Evolutionary conservation across 2,797 vertebrate species (phyloP).

Genomic region (Falco rusticolus): DNA sequence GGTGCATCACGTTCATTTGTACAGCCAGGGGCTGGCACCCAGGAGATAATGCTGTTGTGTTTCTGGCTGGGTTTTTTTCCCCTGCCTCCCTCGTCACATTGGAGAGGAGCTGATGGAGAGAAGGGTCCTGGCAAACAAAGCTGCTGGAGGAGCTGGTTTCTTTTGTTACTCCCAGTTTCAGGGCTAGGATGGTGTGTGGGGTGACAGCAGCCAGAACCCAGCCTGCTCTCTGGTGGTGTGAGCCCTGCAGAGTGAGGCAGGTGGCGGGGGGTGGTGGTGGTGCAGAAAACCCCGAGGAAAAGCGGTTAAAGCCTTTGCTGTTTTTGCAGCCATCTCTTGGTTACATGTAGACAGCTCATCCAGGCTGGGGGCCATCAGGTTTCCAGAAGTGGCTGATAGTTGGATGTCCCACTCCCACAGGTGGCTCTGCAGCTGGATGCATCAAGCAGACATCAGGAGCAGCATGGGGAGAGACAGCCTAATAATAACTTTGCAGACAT

Average conservation of each 20-base stretch:
- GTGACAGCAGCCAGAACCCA: neutral
- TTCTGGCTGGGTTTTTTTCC: neutral
- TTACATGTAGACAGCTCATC: neutral
- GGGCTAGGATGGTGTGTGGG: accelerated
- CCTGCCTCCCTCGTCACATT: accelerated
- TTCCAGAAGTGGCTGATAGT: neutral
- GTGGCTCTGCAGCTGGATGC: neutral
- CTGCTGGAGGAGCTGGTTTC: neutral
- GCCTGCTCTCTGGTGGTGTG: neutral
- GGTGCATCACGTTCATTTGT: neutral
- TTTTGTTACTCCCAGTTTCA: neutral
- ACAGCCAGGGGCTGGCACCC: neutral
- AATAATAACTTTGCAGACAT: neutral
- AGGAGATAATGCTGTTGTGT: neutral
- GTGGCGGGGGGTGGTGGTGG: neutral
- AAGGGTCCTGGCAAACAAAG: neutral
- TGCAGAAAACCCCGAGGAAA: neutral
- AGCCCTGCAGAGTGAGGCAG: neutral
- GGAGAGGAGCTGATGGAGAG: neutral
- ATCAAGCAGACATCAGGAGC: neutral
- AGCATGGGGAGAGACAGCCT: neutral
- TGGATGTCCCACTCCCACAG: neutral
- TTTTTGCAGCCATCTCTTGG: neutral
- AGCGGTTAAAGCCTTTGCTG: neutral
- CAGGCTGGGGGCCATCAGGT: neutral